Percentiles rank a stretch among this genome's conserved stretches.
Evolutionary conservation across 2,113 vertebrate species (phyloP).

Genomic region (Brachirus orientalis): DNA sequence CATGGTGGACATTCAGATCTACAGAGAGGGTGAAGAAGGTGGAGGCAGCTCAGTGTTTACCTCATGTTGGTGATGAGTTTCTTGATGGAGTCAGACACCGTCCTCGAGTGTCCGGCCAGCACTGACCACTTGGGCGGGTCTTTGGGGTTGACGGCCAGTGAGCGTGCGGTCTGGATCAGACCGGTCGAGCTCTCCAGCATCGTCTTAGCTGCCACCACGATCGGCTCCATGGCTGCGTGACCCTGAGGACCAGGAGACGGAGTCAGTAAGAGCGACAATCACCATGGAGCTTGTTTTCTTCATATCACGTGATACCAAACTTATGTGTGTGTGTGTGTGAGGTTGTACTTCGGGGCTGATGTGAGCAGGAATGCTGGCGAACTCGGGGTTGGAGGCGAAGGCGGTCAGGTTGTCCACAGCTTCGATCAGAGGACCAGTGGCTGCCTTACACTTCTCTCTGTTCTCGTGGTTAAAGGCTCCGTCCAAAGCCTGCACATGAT

Average conservation of each 20-base stretch:
- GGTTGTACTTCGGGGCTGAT: conserved; percentile 91
- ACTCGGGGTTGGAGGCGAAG: conserved; percentile 96
- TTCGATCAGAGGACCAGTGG: conserved; percentile 93
- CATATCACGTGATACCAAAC: background rate
- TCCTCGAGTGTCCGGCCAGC: conserved; percentile 94
- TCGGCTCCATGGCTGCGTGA: conserved; percentile 93
- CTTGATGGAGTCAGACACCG: conserved; percentile 97
- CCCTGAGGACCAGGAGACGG: conserved; percentile 77
- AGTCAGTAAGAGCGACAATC: background rate
- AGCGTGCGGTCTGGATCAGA: conserved; percentile 94
- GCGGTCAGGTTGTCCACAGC: conserved; percentile 96
- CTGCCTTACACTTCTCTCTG: conserved; percentile 89
- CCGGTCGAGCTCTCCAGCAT: conserved; percentile 96
- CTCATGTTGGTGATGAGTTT: conserved; percentile 98
- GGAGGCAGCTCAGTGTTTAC: conserved; percentile 74
- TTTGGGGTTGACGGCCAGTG: conserved; percentile 95
- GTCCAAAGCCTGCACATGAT: conserved; percentile 87
- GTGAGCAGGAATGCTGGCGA: conserved; percentile 93
- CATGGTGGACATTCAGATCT: too few species aligned
- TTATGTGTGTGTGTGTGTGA: too few species aligned
- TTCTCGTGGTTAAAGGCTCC: conserved; percentile 94
- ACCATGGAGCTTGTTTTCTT: background rate
- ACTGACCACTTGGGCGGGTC: conserved; percentile 96
- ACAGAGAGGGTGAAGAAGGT: too few species aligned
- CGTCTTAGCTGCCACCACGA: conserved; percentile 88